Percentiles rank a stretch among this genome's conserved stretches.
phyloP scores from a whole-genome alignment of 2,113 vertebrate genomes.

The Sorex fumeus region DNA sequence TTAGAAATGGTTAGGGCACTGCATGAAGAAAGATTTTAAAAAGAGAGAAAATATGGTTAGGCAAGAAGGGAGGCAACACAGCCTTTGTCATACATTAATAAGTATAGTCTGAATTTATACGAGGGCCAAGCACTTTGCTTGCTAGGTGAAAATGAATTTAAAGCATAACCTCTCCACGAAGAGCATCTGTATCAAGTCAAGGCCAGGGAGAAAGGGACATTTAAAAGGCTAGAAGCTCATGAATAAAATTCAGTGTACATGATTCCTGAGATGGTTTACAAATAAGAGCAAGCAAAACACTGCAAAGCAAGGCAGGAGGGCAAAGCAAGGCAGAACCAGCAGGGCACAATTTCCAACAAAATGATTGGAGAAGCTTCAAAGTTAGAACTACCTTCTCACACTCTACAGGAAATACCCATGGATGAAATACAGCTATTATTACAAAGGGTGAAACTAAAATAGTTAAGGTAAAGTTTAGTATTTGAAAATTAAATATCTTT shows the following conservation, averaged over 20 bases:
- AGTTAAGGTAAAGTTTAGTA: background rate
- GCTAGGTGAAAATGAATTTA: background rate
- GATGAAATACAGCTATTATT: background rate
- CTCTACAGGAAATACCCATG: slow-evolving; percentile 11
- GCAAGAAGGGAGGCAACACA: background rate
- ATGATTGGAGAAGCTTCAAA: background rate
- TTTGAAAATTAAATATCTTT: background rate
- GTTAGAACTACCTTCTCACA: background rate
- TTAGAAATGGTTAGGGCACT: slow-evolving; percentile 98
- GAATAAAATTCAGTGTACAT: background rate
- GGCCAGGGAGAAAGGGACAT: background rate
- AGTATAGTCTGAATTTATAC: background rate
- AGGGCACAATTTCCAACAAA: rapidly evolving
- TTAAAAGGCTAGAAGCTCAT: rapidly evolving
- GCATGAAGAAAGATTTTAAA: slow-evolving; percentile 76
- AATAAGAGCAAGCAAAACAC: too few species aligned
- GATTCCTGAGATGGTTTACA: background rate
- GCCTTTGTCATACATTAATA: background rate
- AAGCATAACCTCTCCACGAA: background rate
- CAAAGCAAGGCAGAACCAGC: background rate
- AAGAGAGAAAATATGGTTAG: slow-evolving; percentile 67
- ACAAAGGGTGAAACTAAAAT: background rate
- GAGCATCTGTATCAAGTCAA: background rate
- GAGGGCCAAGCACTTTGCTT: background rate
- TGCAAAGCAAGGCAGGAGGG: rapidly evolving